Conservation (phyloP, 2,113 vertebrate genomes). For the Colinus virginianus region DNA sequence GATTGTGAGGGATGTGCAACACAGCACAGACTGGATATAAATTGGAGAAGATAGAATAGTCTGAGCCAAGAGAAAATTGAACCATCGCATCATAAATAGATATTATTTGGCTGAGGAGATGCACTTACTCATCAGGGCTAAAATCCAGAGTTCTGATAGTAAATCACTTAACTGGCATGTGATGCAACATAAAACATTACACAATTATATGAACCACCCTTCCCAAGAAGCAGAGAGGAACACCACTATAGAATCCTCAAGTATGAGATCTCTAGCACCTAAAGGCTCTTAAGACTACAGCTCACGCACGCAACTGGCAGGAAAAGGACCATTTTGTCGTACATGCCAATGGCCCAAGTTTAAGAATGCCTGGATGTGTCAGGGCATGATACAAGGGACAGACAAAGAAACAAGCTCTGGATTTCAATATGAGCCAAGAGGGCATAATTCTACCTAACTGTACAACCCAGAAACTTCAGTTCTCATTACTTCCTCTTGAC, state of each 20-base stretch:
- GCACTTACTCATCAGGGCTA: background rate
- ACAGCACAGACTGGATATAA: background rate
- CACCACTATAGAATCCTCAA: background rate
- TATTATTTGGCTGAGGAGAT: background rate
- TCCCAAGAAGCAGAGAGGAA: background rate
- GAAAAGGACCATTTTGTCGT: background rate
- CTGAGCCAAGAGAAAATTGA: background rate
- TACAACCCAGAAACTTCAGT: background rate
- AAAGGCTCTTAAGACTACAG: background rate
- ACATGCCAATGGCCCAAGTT: rapidly evolving
- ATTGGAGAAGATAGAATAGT: background rate
- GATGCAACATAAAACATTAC: background rate
- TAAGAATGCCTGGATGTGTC: background rate
- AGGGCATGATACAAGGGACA: background rate
- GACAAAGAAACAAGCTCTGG: background rate
- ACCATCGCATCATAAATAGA: background rate
- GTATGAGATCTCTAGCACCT: background rate
- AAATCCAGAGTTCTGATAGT: background rate
- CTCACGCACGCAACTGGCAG: background rate
- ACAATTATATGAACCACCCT: background rate
- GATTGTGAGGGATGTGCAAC: rapidly evolving
- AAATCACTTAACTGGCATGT: background rate
- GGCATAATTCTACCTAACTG: background rate
- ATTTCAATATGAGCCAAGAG: rapidly evolving
- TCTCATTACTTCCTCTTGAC: background rate